Base-by-base conservation (phyloP, 2,888 invertebrate species). In the Malthinus seriepunctatus region DNA sequence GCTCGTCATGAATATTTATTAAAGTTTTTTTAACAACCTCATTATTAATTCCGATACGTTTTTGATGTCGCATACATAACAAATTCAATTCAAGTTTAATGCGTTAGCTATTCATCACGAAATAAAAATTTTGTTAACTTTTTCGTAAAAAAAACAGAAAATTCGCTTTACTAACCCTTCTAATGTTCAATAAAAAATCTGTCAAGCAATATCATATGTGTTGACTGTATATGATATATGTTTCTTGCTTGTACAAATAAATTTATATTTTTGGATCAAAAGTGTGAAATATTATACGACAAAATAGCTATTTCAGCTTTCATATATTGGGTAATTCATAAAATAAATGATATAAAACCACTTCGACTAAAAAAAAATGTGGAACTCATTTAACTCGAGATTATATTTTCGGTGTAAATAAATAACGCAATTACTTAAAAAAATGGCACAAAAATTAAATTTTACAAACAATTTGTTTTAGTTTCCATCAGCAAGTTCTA, bases 181-280 rank as follows among this genome's bases (percentile, higher is more conserved):
- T 60, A 54, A 66, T 58, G 60, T 60, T 61, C 64, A 64, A 64
- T 64, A 64, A 64, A 64, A 64, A 64, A 63, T 52, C 64, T 64
- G 64, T 64, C 64, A 63, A 51, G 53, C 45, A 53, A 60, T 60
- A 57, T 60, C 55, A 60, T 62, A 59, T 58, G 55, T 56, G 58
- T 57, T 58, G 60, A 62, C 57, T 61, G 55, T 52, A 33, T 53
- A 45, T 58, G 62, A 62, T 62, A 58, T 62, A 62, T 62, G 58
- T 55, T 58, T 33, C 32, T 51, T 37, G 56, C 47, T 56, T 49
- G 60, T 60, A 60, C 60, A 60, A 56, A 60, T 60, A 60, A 52
- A 60, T 56, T 60, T 60, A 60, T 56, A 56, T 56, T 60, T 23
- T 60, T 50, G 52, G 52, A 60, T 56, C 60, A 60, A 60, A 56